Percentiles rank a stretch among this genome's conserved stretches.
These are phyloP conservation scores for Aspidoscelis tigris DNA, from an alignment of 2,113 vertebrate genomes.

Conservation along the genomic window DNA sequence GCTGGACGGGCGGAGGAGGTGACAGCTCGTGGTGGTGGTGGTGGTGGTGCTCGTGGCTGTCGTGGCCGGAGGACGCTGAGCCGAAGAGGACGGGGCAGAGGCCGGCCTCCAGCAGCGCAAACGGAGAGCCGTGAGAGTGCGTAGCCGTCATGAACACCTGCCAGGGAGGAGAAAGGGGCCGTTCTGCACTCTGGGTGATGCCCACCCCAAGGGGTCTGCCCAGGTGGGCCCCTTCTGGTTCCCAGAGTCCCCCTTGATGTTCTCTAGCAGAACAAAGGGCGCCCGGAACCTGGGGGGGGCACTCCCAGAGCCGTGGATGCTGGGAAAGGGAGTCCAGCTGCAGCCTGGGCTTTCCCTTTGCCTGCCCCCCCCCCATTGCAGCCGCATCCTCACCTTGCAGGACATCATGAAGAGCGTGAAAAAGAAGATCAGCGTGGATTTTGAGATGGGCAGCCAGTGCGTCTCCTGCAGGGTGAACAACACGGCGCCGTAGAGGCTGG, in stretches of 20 bases:
- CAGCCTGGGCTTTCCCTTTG: too few relatives aligned
- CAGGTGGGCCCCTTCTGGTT: too few relatives aligned
- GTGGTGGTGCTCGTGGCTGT: conserved; percentile 54
- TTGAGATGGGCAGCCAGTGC: conserved; percentile 89
- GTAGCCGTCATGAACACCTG: conserved; percentile 93
- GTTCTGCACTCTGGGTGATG: too few relatives aligned
- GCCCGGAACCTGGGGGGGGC: too few relatives aligned
- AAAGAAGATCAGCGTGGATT: conserved; percentile 89
- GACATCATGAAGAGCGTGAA: conserved; percentile 97
- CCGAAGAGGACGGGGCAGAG: conserved; percentile 90
- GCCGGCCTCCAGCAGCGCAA: conserved; percentile 86
- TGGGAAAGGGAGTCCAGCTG: too few relatives aligned
- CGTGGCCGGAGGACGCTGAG: conserved; percentile 70
- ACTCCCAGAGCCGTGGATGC: too few relatives aligned
- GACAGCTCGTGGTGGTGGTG: conserved; percentile 70
- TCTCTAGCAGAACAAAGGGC: background rate
- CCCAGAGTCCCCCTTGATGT: background rate
- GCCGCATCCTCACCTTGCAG: conserved; percentile 82
- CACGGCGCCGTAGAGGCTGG: conserved; percentile 93
- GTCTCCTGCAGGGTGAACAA: conserved; percentile 95
- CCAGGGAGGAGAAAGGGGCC: background rate
- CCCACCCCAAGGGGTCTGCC: too few relatives aligned
- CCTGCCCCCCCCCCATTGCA: too few relatives aligned
- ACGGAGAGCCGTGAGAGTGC: conserved; percentile 93
- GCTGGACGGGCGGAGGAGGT: conserved; percentile 58